phyloP scores from a whole-genome alignment of 2,797 vertebrate genomes.

The Sebastes baramenuke region DNA sequence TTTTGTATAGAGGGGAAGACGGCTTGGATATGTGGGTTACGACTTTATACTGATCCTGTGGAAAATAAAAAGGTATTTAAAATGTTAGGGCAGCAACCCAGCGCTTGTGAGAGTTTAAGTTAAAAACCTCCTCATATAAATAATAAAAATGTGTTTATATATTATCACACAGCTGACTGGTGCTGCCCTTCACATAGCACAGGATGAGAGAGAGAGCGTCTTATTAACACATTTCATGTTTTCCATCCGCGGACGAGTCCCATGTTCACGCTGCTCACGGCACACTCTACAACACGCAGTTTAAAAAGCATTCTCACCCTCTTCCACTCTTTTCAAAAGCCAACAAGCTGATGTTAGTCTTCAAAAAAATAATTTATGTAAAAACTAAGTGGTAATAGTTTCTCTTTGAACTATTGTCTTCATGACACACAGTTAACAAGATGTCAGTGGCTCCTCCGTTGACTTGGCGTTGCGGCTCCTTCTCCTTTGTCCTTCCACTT shows the following conservation, averaged over 20 bases:
- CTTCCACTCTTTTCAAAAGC: constrained; percentile 76
- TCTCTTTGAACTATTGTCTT: constrained; percentile 80
- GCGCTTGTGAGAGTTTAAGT: constrained; percentile 83
- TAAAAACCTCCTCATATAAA: constrained; percentile 89
- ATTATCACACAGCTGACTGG: constrained; percentile 80
- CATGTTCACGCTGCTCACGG: constrained; percentile 67
- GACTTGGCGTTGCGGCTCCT: constrained; percentile 67
- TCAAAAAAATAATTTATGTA: constrained; percentile 89
- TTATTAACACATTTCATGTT: constrained; percentile 72
- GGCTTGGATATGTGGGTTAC: constrained; percentile 80
- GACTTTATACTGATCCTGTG: constrained; percentile 79
- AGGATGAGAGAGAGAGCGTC: constrained; percentile 64
- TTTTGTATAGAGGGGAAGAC: constrained; percentile 80
- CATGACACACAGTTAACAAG: constrained; percentile 76
- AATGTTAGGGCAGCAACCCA: constrained; percentile 81
- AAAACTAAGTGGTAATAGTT: constrained; percentile 86
- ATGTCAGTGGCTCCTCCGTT: constrained; percentile 72
- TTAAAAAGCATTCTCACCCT: constrained; percentile 80
- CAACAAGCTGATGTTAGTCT: constrained; percentile 83
- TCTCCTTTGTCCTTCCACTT: constrained; percentile 33
- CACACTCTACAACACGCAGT: constrained; percentile 68
- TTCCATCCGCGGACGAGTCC: constrained; percentile 58
- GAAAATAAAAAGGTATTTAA: constrained; percentile 78
- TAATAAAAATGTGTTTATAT: constrained; percentile 88
- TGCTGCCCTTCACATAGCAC: constrained; percentile 76